phyloP scores from a whole-genome alignment of 2,797 vertebrate genomes.

The Propithecus perrieri region DNA sequence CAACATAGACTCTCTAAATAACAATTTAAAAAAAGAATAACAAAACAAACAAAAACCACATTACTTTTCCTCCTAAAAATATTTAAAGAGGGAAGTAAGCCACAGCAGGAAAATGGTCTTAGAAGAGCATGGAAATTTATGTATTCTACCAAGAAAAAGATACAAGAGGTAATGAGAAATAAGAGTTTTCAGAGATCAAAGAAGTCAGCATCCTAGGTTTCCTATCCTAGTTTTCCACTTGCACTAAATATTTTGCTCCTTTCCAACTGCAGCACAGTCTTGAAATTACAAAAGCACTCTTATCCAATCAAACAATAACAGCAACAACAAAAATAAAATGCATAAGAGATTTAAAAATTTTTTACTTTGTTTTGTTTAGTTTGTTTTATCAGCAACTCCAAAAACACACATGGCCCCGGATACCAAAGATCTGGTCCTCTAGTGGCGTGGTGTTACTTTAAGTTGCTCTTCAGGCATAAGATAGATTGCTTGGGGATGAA shows the following conservation, averaged over 20 bases:
- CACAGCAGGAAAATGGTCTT: not conserved
- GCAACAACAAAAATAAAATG: not conserved
- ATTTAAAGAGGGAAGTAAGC: slow-evolving; percentile 20
- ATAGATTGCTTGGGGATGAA: not conserved
- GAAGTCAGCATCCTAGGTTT: not conserved
- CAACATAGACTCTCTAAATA: not conserved
- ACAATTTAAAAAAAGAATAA: not conserved
- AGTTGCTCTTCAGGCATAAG: not conserved
- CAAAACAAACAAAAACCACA: not conserved
- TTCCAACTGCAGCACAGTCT: not conserved
- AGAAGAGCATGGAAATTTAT: slow-evolving; percentile 32
- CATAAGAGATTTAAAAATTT: not conserved
- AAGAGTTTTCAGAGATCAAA: not conserved
- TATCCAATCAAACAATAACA: not conserved
- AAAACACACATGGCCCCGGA: not conserved
- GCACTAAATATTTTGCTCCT: not conserved
- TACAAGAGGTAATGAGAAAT: not conserved
- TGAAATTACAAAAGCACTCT: not conserved
- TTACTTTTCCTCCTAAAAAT: slow-evolving; percentile 30
- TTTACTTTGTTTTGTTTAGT: not conserved
- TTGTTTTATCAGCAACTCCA: slow-evolving; percentile 9
- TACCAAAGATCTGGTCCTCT: not conserved
- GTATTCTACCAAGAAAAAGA: not conserved
- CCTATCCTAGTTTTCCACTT: not conserved
- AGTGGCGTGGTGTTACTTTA: not conserved